Evolutionary conservation across 2,888 invertebrate genomes (phyloP).

Genomic region (Petrophora chlorosata): DNA sequence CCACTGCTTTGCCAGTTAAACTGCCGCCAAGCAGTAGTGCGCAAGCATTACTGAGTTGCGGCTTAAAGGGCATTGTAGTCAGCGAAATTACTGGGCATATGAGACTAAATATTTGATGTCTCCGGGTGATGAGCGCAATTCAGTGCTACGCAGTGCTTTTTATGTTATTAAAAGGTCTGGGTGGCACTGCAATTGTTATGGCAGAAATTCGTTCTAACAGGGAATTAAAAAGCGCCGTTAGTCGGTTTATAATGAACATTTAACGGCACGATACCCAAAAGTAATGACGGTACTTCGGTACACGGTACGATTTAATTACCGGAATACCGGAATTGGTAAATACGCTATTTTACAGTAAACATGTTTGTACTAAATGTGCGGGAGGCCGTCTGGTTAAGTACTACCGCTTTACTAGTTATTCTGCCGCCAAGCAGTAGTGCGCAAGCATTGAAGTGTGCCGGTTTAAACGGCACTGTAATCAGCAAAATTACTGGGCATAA

Average conservation of each 20-base stretch:
- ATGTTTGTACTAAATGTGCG: background rate
- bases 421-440: background rate
- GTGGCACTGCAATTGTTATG: background rate
- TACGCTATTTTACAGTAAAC: background rate
- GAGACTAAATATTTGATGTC: too few species aligned
- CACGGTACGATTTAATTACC: conserved; percentile 26
- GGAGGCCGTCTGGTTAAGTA: background rate
- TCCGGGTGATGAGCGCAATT: too few species aligned
- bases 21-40: too few species aligned
- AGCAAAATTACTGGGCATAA: too few species aligned
- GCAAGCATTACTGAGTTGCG: too few species aligned
- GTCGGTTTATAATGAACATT: conserved; percentile 20
- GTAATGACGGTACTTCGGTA: conserved; percentile 29
- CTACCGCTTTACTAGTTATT: background rate
- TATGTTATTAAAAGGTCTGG: too few species aligned
- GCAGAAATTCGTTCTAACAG: conserved; percentile 8
- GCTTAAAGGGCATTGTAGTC: too few species aligned
- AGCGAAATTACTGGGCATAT: too few species aligned
- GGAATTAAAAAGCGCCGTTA: conserved; percentile 11
- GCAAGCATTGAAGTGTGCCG: too few species aligned
- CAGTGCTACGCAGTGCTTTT: too few species aligned
- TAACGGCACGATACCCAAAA: conserved; percentile 23
- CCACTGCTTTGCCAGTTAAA: too few species aligned
- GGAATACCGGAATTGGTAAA: background rate
- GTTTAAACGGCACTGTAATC: too few species aligned